Base-by-base conservation (phyloP, 2,888 invertebrate species). In the Brachynemurus nebulosus region DNA sequence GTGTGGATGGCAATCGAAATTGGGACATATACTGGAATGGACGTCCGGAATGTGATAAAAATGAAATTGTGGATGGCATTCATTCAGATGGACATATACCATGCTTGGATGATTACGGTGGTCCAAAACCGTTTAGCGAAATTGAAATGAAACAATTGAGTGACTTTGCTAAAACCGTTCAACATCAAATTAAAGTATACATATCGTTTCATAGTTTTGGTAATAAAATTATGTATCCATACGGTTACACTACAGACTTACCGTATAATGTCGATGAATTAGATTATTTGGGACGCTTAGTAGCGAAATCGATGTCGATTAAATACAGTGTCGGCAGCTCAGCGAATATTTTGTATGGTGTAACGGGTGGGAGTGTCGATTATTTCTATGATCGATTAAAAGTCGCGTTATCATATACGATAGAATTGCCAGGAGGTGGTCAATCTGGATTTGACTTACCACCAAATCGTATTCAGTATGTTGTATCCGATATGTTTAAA, bases 341-440 rank as follows among this genome's bases (percentile, higher is more conserved):
- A 37, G 37, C 37, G 18, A n/a, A 18, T n/a, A 18, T 37, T 37
- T 19, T 37, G 20, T 37, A 37, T 19, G 12, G 8, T 6, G 69
- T 71, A 1, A 63, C 71, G 16, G 80, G 80, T 8, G 74, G 76
- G 12, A 70, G 78, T 50, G 76, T 77, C 55, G 81, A 81, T 53
- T 82, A 75, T 58, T 75, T 74, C 2, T 72, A 73, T 55, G 70
- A 54, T 2, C 62, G 66, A 9, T 66, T 64, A 0, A 71, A 72
- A 0, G 69, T 77, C 38, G 70, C 72, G 1, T 58, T 80, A 11
- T 54, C 74, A 0, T 79, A 74, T 50, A 78, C 78, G 4, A 66
- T 72, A 54, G 79, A 79, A 57, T 55, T 80, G 46, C 76, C 78
- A 1, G 72, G 71, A 46, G 68, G 74, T 8, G 48, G 56, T 5